Evolutionary conservation across 2,797 vertebrate species (phyloP).

Genomic region (Taenioides sp.): DNA sequence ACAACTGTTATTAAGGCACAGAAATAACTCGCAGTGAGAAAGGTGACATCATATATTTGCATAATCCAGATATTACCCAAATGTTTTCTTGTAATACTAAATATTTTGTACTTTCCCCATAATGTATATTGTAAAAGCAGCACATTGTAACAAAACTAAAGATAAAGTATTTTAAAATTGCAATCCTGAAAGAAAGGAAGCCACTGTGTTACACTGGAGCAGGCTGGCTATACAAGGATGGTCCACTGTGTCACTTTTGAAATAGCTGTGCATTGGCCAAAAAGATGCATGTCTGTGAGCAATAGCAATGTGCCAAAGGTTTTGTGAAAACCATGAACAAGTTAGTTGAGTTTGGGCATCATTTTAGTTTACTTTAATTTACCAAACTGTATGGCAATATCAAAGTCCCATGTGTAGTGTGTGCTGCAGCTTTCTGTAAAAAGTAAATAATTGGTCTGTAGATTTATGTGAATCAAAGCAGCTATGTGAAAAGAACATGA

Average conservation of each 20-base stretch:
- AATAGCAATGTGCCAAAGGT: neutral
- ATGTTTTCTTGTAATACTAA: neutral
- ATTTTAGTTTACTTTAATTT: neutral
- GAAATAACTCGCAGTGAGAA: constrained; percentile 1
- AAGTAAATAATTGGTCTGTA: constrained; percentile 18
- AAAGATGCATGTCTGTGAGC: neutral
- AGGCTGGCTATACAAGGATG: neutral
- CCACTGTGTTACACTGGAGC: neutral
- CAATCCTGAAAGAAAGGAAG: neutral
- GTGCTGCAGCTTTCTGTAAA: neutral
- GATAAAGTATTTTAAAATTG: neutral
- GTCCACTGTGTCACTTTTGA: neutral
- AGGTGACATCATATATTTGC: neutral
- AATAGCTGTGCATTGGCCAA: neutral
- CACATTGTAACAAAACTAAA: neutral
- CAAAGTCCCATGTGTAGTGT: constrained; percentile 8
- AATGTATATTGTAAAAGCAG: neutral
- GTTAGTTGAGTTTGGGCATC: neutral
- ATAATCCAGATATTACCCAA: neutral
- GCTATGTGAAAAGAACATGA: constrained; percentile 37
- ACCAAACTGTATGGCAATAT: neutral
- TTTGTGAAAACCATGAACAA: neutral
- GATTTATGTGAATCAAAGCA: constrained; percentile 23
- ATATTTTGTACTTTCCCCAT: neutral
- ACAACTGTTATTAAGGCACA: neutral